Conservation (phyloP, 2,797 vertebrate species). For the Cyprinella venusta region DNA sequence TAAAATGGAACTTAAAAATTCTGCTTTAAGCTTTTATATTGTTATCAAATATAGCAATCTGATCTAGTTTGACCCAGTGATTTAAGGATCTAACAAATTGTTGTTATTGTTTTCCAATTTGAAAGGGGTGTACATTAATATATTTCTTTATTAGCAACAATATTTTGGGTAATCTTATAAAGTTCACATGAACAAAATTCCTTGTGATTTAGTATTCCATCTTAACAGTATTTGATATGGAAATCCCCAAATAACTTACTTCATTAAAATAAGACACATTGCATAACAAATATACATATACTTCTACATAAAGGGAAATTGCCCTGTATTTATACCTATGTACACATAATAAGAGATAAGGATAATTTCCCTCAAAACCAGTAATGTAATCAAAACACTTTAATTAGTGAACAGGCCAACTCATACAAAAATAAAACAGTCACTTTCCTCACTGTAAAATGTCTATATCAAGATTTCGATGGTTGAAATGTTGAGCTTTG, state of each 20-base stretch:
- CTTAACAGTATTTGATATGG: conserved; percentile 29
- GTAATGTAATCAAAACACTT: conserved; percentile 15
- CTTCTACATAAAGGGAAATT: background rate
- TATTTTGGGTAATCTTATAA: background rate
- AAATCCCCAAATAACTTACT: background rate
- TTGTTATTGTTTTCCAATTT: background rate
- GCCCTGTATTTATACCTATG: background rate
- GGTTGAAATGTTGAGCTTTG: background rate
- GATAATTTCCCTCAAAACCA: conserved; percentile 10
- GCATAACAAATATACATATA: background rate
- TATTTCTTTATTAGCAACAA: background rate
- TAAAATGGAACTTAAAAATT: background rate
- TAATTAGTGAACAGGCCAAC: conserved; percentile 22
- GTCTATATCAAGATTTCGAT: background rate
- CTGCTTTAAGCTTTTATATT: no score
- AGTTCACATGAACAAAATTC: conserved; percentile 4
- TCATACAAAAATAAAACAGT: conserved; percentile 24
- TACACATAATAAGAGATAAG: background rate
- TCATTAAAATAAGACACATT: background rate
- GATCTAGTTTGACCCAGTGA: background rate
- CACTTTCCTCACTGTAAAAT: background rate
- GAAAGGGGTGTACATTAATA: background rate
- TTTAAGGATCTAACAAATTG: background rate
- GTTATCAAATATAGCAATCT: background rate
- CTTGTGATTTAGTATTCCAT: background rate